Evolutionary conservation across 2,888 invertebrate genomes (phyloP).

Genomic region (Plutella xylostella): DNA sequence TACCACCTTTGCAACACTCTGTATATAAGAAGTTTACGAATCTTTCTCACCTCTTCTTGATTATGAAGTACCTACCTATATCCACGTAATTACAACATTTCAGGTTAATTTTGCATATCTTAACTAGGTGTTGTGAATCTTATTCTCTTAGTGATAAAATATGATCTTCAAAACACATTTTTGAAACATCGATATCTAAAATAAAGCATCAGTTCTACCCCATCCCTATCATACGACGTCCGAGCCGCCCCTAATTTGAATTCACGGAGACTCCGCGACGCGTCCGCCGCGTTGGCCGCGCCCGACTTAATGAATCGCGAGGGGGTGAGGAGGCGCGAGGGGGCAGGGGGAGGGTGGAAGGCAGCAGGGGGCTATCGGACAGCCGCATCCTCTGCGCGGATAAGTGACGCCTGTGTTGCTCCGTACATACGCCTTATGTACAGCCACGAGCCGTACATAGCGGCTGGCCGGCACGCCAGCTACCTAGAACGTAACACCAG

Average conservation of each 20-base stretch:
- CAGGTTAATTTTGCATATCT: too few relatives aligned
- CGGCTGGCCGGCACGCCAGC: conserved; percentile 39
- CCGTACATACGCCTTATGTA: conserved; percentile 47
- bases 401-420: conserved; percentile 70
- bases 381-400: conserved; percentile 68
- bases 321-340: too few relatives aligned
- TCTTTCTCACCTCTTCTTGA: too few relatives aligned
- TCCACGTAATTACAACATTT: too few relatives aligned
- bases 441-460: conserved; percentile 41
- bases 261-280: conserved; percentile 70
- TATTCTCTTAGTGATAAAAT: too few relatives aligned
- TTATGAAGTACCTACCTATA: too few relatives aligned
- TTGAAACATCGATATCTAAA: neutral
- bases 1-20: too few relatives aligned
- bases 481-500: conserved; percentile 61
- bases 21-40: too few relatives aligned
- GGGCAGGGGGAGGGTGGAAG: conserved; percentile 34
- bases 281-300: conserved; percentile 67
- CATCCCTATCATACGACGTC: conserved; percentile 39
- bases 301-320: conserved; percentile 68
- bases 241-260: conserved; percentile 69
- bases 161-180: too few relatives aligned
- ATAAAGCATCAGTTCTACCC: neutral
- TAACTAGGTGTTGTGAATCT: too few relatives aligned
- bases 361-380: conserved; percentile 53